phyloP scores from a whole-genome alignment of 2,113 vertebrate genomes.

The Pogona vitticeps region DNA sequence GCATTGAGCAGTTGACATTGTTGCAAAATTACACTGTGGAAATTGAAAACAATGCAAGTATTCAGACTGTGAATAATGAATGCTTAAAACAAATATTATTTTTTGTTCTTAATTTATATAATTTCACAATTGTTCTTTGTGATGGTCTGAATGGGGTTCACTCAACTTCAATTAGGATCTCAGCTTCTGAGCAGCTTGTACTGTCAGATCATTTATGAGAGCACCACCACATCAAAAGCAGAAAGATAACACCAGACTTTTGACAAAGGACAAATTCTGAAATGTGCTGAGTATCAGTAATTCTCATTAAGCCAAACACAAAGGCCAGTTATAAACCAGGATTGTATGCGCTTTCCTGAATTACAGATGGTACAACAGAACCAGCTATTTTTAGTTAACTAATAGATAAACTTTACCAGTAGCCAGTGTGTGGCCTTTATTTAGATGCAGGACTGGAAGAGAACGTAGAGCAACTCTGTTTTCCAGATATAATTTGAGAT shows the following conservation, averaged over 20 bases:
- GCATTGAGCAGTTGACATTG: not conserved
- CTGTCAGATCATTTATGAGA: not conserved
- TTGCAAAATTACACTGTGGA: constrained; percentile 22
- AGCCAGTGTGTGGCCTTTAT: not conserved
- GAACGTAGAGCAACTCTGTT: not conserved
- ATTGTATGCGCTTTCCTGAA: constrained; percentile 1
- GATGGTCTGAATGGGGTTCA: not conserved
- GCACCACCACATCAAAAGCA: constrained; percentile 7
- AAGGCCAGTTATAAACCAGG: not conserved
- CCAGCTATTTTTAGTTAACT: not conserved
- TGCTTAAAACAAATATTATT: not conserved
- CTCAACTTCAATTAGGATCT: not conserved
- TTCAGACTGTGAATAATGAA: constrained; percentile 25
- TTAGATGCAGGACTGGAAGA: not conserved
- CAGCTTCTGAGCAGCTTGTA: constrained; percentile 1
- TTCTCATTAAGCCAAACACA: not conserved
- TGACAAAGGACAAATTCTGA: not conserved
- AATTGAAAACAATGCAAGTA: constrained; percentile 3
- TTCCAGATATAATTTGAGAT: not conserved
- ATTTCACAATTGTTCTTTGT: not conserved
- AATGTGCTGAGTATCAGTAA: not conserved
- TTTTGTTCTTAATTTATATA: constrained; percentile 31
- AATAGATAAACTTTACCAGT: not conserved
- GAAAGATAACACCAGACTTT: constrained; percentile 25
- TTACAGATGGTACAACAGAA: not conserved